phyloP scores from a whole-genome alignment of 2,888 invertebrate species.

The Peribatodes rhomboidaria region DNA sequence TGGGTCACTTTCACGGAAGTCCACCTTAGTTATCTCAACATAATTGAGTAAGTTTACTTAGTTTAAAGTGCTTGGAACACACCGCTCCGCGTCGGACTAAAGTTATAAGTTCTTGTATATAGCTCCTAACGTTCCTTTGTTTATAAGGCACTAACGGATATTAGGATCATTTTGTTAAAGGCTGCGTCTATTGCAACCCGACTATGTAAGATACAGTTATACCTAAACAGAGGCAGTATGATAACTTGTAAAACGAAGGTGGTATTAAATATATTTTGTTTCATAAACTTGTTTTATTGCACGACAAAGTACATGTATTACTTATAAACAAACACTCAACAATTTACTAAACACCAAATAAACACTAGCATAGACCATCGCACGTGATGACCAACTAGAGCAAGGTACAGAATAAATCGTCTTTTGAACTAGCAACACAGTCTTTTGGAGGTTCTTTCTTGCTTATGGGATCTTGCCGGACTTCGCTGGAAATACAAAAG shows the following conservation, averaged over 20 bases:
- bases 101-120: conserved; percentile 69
- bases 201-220: conserved; percentile 64
- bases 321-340: not conserved
- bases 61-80: conserved; percentile 1
- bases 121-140: conserved; percentile 74
- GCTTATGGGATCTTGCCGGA: not conserved
- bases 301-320: conserved; percentile 5
- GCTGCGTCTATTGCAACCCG: conserved; percentile 74
- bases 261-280: conserved; percentile 85
- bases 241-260: conserved; percentile 74
- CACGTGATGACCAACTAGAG: not conserved
- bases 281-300: conserved; percentile 58
- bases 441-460: too few species aligned
- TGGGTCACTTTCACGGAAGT: not conserved
- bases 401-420: not conserved
- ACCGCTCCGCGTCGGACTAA: conserved; percentile 43
- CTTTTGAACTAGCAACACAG: not conserved
- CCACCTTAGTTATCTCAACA: not conserved
- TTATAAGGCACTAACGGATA: conserved; percentile 75
- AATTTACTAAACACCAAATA: conserved; percentile 1
- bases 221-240: conserved; percentile 64
- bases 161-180: conserved; percentile 72
- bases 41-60: not conserved
- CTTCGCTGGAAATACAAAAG: not conserved
- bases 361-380: not conserved